Percentiles rank a stretch among this genome's conserved stretches.
phyloP scores from a whole-genome alignment of 2,888 invertebrate species.

The Volucella zonaria region DNA sequence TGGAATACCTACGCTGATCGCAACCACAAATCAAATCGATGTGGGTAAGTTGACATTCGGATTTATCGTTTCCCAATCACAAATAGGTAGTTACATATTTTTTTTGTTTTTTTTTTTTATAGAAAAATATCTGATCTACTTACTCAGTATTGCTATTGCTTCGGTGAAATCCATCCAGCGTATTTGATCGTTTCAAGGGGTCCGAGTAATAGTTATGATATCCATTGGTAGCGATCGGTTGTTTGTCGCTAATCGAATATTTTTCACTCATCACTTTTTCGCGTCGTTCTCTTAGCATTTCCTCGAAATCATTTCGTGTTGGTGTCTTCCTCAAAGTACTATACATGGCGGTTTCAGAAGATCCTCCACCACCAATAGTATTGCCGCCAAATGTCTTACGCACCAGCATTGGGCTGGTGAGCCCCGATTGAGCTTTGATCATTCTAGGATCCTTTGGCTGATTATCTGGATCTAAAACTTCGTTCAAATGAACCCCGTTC shows the following conservation, averaged over 20 bases:
- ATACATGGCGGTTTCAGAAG: conserved; percentile 75
- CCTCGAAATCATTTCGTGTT: conserved; percentile 82
- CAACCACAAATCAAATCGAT: conserved; percentile 66
- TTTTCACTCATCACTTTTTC: conserved; percentile 79
- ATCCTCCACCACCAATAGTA: conserved; percentile 73
- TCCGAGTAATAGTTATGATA: conserved; percentile 76
- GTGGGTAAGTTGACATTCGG: too few species aligned
- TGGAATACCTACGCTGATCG: conserved; percentile 41
- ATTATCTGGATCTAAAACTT: conserved; percentile 82
- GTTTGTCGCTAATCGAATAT: conserved; percentile 69
- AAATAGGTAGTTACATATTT: conserved; percentile 23
- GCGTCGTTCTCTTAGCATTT: conserved; percentile 82
- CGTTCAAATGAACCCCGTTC: conserved; percentile 68
- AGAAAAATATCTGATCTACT: conserved; percentile 58
- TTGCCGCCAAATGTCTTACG: conserved; percentile 86
- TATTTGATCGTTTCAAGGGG: conserved; percentile 77
- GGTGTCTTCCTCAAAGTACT: conserved; percentile 79
- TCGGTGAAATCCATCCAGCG: conserved; percentile 77
- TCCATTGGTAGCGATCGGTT: conserved; percentile 69
- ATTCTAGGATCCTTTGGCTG: conserved; percentile 80
- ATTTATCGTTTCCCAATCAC: conserved; percentile 36
- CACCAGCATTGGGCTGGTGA: conserved; percentile 92
- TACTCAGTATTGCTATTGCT: conserved; percentile 76
- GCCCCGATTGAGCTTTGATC: conserved; percentile 88
- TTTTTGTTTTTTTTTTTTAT: background rate